phyloP scores from a whole-genome alignment of 2,113 vertebrate genomes.

The Orycteropus afer region DNA sequence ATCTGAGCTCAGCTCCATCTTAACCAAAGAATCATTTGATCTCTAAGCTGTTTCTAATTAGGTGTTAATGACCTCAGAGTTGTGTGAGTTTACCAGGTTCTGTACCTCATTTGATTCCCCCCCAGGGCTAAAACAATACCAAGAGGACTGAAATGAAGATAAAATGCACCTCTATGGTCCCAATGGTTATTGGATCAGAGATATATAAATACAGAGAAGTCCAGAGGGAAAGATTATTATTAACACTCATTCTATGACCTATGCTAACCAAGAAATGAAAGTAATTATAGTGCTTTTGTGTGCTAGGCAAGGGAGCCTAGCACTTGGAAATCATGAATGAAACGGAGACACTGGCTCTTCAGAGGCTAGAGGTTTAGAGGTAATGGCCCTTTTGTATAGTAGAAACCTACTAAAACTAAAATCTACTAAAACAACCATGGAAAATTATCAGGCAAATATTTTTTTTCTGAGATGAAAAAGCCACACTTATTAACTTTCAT shows the following conservation, averaged over 20 bases:
- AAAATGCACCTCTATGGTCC: conserved; percentile 78
- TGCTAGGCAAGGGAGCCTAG: conserved; percentile 17
- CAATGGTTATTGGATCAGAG: conserved; percentile 78
- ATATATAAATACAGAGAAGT: conserved; percentile 82
- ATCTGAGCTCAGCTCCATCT: conserved; percentile 60
- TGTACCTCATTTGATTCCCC: conserved; percentile 84
- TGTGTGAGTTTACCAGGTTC: conserved; percentile 84
- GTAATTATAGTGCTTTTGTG: conserved; percentile 53
- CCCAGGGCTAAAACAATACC: conserved; percentile 82
- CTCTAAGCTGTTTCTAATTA: conserved; percentile 87
- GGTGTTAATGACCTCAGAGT: conserved; percentile 85
- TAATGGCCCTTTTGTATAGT: background rate
- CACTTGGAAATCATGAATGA: conserved; percentile 65
- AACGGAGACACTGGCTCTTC: background rate
- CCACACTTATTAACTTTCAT: background rate
- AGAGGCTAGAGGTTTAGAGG: background rate
- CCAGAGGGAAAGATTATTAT: conserved; percentile 82
- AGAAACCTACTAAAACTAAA: background rate
- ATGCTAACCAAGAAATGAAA: conserved; percentile 69
- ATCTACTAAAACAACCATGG: background rate
- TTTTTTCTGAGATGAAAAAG: background rate
- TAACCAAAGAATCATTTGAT: conserved; percentile 81
- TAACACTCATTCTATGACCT: conserved; percentile 75
- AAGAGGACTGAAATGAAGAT: conserved; percentile 83
- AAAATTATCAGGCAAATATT: background rate